Evolutionary conservation across 2,888 invertebrate species (phyloP).

Genomic region (Mycogona germanica): DNA sequence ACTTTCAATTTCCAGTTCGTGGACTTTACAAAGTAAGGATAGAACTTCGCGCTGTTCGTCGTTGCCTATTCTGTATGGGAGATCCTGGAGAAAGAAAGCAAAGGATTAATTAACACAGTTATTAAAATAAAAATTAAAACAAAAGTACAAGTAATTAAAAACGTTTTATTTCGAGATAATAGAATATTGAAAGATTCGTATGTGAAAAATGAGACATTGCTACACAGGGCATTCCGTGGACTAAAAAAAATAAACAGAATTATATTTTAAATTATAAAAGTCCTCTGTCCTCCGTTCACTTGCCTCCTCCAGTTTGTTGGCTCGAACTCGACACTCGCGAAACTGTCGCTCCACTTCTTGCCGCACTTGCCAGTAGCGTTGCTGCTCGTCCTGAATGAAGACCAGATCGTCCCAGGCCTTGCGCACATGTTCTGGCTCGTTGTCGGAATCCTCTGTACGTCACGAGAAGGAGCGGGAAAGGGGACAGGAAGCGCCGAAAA

Average conservation of each 20-base stretch:
- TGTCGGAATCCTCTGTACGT: background rate
- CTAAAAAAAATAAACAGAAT: background rate
- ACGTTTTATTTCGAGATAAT: no score
- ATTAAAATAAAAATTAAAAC: background rate
- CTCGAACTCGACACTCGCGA: constrained; percentile 61
- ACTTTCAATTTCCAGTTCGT: constrained; percentile 89
- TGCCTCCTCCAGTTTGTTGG: constrained; percentile 72
- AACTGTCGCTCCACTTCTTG: constrained; percentile 66
- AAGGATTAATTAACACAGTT: background rate
- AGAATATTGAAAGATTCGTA: no score
- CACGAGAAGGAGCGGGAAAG: no score
- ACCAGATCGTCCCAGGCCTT: constrained; percentile 74
- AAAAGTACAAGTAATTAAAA: constrained; percentile 1
- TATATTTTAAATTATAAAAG: no score
- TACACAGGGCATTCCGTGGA: background rate
- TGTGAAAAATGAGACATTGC: no score
- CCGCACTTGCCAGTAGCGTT: constrained; percentile 61
- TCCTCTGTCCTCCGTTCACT: no score
- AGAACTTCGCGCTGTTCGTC: constrained; percentile 83
- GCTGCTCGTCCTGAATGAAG: constrained; percentile 73
- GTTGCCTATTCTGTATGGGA: constrained; percentile 70
- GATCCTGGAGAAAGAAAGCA: constrained; percentile 44
- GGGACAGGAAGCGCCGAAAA: no score
- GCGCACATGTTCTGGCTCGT: constrained; percentile 48
- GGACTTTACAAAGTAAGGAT: constrained; percentile 76